Percentiles rank a stretch among this genome's conserved stretches.
Evolutionary conservation across 2,888 invertebrate genomes (phyloP).

Genomic region (Drosophila villosipedis): DNA sequence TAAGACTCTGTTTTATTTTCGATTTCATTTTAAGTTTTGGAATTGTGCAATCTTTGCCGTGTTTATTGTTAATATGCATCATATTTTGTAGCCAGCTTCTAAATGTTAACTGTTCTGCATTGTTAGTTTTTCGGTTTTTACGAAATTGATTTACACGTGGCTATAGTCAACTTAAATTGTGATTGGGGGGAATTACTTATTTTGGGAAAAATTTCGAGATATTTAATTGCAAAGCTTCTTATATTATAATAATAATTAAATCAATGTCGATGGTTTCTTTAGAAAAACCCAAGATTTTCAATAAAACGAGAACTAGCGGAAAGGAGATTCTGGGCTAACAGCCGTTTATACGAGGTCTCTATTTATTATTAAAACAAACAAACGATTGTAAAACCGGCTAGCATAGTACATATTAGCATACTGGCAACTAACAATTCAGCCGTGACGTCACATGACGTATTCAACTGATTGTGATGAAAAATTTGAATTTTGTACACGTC

Average conservation of each 20-base stretch:
- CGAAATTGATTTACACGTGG: background rate
- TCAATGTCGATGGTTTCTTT: background rate
- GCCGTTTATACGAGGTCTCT: slow-evolving; percentile 15
- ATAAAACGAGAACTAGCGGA: slow-evolving; percentile 2
- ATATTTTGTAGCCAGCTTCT: background rate
- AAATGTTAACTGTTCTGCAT: background rate
- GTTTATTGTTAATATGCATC: background rate
- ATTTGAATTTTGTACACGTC: background rate
- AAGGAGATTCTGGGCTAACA: background rate
- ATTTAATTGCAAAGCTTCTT: background rate
- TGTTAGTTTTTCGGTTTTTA: background rate
- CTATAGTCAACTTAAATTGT: background rate
- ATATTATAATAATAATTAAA: background rate
- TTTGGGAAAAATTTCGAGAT: background rate
- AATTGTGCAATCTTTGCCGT: slow-evolving; percentile 31
- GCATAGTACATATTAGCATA: slow-evolving; percentile 21
- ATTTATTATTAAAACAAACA: slow-evolving; percentile 45
- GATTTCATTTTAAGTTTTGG: slow-evolving; percentile 34
- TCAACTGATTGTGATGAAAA: background rate
- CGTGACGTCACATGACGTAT: slow-evolving; percentile 23
- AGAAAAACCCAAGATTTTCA: slow-evolving; percentile 6
- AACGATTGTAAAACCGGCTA: background rate
- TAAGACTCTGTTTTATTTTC: slow-evolving; percentile 29
- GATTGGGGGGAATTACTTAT: background rate
- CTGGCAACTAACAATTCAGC: background rate